A percentile compares a stretch with the other conserved stretches of the same genome.
phyloP scores from a whole-genome alignment of 2,113 vertebrate species.

The Indicator maculatus region DNA sequence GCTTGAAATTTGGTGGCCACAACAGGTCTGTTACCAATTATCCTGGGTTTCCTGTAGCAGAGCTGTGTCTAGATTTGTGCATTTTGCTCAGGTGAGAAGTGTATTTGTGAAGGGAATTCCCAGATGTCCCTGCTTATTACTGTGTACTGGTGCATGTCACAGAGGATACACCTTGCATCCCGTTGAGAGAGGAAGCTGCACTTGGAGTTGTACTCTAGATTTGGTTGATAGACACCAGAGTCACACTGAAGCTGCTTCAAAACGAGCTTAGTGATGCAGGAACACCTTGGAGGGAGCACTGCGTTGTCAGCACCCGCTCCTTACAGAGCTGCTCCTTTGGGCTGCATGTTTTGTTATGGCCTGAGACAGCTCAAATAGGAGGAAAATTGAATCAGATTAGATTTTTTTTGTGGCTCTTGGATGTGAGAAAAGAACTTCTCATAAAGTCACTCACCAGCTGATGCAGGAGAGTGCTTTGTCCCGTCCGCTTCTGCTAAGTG shows the following conservation, averaged over 20 bases:
- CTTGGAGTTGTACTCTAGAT: fast-evolving
- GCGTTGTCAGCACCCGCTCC: neutral
- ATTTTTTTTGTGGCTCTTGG: neutral
- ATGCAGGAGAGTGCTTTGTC: neutral
- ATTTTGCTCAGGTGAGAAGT: neutral
- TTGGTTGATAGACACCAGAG: fast-evolving
- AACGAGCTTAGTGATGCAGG: fast-evolving
- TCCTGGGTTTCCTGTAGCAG: neutral
- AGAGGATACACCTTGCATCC: neutral
- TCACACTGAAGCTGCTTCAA: neutral
- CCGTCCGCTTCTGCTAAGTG: neutral
- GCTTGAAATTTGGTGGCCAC: neutral
- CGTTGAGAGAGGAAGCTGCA: neutral
- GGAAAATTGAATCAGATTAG: neutral
- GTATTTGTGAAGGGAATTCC: neutral
- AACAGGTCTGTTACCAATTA: neutral
- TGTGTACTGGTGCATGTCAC: fast-evolving
- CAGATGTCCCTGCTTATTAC: neutral
- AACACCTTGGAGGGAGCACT: neutral
- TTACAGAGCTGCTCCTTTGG: neutral
- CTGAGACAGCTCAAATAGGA: neutral
- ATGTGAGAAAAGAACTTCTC: neutral
- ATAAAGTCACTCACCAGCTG: neutral
- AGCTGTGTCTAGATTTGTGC: neutral
- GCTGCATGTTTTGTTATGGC: neutral